Evolutionary conservation across 2,113 vertebrate genomes (phyloP), one percentile per base, ranked within the genome.

Genomic region (Malurus cyaneus): DNA sequence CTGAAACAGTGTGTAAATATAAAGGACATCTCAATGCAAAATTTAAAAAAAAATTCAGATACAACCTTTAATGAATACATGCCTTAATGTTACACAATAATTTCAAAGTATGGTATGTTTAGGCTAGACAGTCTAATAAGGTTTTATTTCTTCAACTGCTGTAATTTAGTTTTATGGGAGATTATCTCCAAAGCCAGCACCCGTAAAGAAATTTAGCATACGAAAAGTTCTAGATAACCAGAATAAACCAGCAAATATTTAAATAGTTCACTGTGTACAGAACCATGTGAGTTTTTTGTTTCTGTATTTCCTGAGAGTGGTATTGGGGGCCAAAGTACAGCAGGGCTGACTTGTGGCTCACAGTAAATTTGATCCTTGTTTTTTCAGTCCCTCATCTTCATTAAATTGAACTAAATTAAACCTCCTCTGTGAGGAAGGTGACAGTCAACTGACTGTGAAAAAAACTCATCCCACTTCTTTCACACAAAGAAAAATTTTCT

Each of bases 121-220:
- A 92, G 71, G 36, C 19, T 73, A 81, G 50, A 73, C 77, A 50
- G 47, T 31, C 50, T 80, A 95, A 41, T 86, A 73, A 46, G n/a
- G 79, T 76, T 84, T 93, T 89, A 91, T 88, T 94, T 92, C 54
- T 92, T 89, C 74, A 95, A 74, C 47, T 57, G 21, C n/a, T 61
- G 14, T 72, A 96, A 95, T 81, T 86, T 69, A 71, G 80, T 93
- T 96, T 95, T 86, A 86, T 70, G 84, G 87, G 88, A 94, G 93
- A 95, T 94, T 78, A 83, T 91, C 61, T 91, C 85, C 44, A 82
- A 88, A 93, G n/a, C 13, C 26, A 89, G 60, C 49, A 71, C 34
- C 44, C 71, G 78, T 44, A 60, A 67, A 52, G 90, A 92, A 82
- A 85, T 44, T 67, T 74, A 78, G 18, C 32, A 62, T 26, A 46